These are phyloP conservation scores for Bungarus multicinctus DNA, from an alignment of 2,113 vertebrate genomes.

Conservation along the genomic window DNA sequence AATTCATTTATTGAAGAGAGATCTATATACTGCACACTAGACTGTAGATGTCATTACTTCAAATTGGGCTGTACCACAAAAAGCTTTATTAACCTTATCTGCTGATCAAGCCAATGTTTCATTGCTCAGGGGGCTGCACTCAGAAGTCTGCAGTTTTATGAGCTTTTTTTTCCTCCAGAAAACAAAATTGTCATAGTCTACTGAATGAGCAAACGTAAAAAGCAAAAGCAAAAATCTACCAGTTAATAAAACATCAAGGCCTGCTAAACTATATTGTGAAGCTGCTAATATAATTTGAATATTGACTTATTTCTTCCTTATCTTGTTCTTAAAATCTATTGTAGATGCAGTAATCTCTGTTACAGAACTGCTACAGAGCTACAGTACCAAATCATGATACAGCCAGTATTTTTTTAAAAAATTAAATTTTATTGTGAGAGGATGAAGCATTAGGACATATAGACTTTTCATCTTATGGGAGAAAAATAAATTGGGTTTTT, in stretches of 20 bases:
- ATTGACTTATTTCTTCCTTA: not conserved
- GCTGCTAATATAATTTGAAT: not conserved
- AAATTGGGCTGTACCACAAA: constrained; percentile 18
- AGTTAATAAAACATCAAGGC: not conserved
- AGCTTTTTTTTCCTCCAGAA: not conserved
- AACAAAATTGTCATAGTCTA: not conserved
- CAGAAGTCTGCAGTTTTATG: not conserved
- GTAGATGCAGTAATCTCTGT: not conserved
- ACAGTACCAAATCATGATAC: not conserved
- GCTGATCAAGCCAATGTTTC: not conserved
- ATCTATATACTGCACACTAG: constrained; percentile 25
- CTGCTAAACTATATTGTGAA: not conserved
- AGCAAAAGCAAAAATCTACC: not conserved
- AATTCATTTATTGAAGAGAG: constrained; percentile 60
- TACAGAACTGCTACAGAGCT: not conserved
- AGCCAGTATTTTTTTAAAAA: not conserved
- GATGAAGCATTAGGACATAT: not conserved
- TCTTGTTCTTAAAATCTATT: not conserved
- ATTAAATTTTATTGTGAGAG: not conserved
- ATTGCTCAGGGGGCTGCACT: rapidly evolving
- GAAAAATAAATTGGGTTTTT: not conserved
- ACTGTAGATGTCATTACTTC: not conserved
- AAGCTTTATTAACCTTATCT: not conserved
- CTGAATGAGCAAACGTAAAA: not conserved
- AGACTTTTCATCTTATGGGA: not conserved